phyloP scores from a whole-genome alignment of 2,797 vertebrate species.

The Danio choprae region DNA sequence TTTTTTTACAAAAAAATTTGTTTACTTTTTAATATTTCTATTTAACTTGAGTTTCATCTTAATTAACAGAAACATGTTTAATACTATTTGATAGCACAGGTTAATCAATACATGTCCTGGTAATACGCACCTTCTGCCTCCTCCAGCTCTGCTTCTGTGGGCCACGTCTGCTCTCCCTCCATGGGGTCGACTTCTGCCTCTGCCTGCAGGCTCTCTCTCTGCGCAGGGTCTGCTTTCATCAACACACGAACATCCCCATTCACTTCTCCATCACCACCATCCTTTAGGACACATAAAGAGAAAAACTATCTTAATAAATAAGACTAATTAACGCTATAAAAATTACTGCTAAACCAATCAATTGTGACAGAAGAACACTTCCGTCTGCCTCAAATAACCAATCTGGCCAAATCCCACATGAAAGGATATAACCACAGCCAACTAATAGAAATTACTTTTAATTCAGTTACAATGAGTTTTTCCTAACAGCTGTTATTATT shows the following conservation, averaged over 20 bases:
- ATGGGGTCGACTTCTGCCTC: constrained; percentile 94
- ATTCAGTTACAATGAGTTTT: neutral
- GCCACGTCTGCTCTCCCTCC: constrained; percentile 98
- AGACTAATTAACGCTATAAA: constrained; percentile 4
- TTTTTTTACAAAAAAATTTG: too few species aligned
- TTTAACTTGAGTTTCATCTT: too few species aligned
- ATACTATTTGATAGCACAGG: neutral
- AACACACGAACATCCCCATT: constrained; percentile 81
- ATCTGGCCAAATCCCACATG: neutral
- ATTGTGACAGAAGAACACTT: neutral
- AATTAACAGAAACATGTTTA: neutral
- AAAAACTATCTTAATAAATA: neutral
- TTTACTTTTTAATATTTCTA: too few species aligned
- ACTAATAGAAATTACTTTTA: neutral
- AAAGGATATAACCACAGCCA: neutral
- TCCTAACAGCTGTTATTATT: neutral
- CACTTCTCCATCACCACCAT: constrained; percentile 60
- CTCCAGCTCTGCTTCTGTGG: constrained; percentile 89
- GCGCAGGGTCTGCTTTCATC: constrained; percentile 86
- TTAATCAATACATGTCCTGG: too few species aligned
- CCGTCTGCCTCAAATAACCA: neutral
- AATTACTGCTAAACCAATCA: neutral
- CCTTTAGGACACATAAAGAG: constrained; percentile 70
- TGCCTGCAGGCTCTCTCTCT: constrained; percentile 84
- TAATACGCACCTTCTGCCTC: constrained; percentile 87